Conservation (phyloP, 2,888 invertebrate genomes). For the Ophion obscuratus region DNA sequence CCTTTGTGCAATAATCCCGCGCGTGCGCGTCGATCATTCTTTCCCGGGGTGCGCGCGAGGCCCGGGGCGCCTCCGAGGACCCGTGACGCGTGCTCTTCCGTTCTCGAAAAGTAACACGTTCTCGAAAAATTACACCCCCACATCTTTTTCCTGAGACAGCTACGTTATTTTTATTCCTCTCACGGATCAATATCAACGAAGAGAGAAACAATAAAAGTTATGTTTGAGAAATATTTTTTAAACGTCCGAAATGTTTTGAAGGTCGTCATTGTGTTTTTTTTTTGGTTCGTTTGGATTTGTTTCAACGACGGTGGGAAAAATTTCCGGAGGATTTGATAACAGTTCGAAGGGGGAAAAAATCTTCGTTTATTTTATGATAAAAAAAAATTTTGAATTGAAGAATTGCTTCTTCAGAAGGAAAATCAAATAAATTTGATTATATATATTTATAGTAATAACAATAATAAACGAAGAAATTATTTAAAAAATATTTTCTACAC, state of each 20-base stretch:
- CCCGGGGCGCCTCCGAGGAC: no score
- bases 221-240: neutral
- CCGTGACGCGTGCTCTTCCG: no score
- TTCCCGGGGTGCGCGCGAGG: neutral
- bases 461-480: neutral
- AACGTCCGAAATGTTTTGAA: neutral
- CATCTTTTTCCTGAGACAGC: neutral
- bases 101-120: neutral
- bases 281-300: slow-evolving; percentile 6
- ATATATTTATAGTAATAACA: no score
- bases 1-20: slow-evolving; percentile 17
- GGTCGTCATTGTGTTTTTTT: slow-evolving; percentile 1
- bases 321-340: neutral
- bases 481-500: neutral
- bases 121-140: neutral
- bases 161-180: neutral
- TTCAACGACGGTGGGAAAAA: neutral
- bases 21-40: slow-evolving; percentile 47
- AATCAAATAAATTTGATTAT: no score
- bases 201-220: neutral
- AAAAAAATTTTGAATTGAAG: no score
- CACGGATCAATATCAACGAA: slow-evolving; percentile 2
- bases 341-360: no score
- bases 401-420: no score
- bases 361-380: no score